Percentiles rank a stretch among this genome's conserved stretches.
These are phyloP conservation scores for Ctenicera cuprea DNA, from an alignment of 2,888 invertebrate species.

Conservation along the genomic window DNA sequence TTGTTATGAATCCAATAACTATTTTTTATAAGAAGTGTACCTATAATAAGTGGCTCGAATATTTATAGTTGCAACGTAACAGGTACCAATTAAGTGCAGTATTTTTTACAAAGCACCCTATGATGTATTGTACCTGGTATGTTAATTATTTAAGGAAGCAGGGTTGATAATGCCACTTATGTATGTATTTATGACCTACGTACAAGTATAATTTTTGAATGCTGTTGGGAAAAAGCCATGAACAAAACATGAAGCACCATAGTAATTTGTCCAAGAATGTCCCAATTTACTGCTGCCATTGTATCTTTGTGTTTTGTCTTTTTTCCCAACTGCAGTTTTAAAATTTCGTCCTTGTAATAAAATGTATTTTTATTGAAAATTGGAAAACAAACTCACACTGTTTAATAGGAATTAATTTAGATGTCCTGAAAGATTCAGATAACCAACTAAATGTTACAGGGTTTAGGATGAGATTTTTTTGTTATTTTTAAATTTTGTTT, in stretches of 20 bases:
- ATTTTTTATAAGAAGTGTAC: conserved; percentile 51
- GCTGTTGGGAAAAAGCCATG: conserved; percentile 3
- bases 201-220: conserved; percentile 1
- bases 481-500: background rate
- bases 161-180: conserved; percentile 23
- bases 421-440: no score
- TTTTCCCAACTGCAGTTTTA: conserved; percentile 1
- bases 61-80: conserved; percentile 22
- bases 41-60: conserved; percentile 34
- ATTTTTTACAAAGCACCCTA: background rate
- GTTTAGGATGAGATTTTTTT: background rate
- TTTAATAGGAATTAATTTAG: no score
- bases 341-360: conserved; percentile 3
- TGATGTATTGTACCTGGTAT: conserved; percentile 17
- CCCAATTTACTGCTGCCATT: conserved; percentile 6
- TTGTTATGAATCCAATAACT: conserved; percentile 40
- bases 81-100: conserved; percentile 35
- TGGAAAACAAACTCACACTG: no score
- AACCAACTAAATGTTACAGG: background rate
- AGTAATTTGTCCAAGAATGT: conserved; percentile 12
- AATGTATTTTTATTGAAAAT: no score
- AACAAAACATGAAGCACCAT: conserved; percentile 10
- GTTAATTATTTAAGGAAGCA: conserved; percentile 15
- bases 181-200: conserved; percentile 3
- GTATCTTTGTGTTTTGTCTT: conserved; percentile 1